These are phyloP conservation scores for Andrena trimmerana DNA, from an alignment of 2,888 invertebrate species.

Conservation along the genomic window DNA sequence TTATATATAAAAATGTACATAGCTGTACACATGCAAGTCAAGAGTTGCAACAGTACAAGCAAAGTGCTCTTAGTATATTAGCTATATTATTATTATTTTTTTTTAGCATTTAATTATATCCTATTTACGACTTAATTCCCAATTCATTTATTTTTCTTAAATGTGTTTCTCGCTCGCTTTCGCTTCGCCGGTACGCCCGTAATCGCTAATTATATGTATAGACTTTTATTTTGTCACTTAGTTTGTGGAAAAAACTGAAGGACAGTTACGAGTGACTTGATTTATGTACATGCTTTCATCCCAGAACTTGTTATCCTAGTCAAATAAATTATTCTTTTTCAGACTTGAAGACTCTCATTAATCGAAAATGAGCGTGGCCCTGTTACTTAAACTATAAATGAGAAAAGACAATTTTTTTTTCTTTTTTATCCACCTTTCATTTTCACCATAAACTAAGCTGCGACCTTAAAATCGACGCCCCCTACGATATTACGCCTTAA, in stretches of 20 bases:
- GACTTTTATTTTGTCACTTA: constrained; percentile 69
- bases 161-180: constrained; percentile 72
- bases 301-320: constrained; percentile 62
- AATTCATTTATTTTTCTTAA: constrained; percentile 74
- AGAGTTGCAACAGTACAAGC: constrained; percentile 83
- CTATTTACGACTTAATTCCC: constrained; percentile 77
- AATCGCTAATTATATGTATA: constrained; percentile 70
- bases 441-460: constrained; percentile 74
- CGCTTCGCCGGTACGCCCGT: constrained; percentile 61
- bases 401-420: constrained; percentile 43
- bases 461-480: constrained; percentile 64
- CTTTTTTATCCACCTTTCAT: constrained; percentile 61
- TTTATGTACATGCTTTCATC: constrained; percentile 68
- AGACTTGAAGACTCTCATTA: constrained; percentile 59
- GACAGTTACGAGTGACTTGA: constrained; percentile 51
- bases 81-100: constrained; percentile 74
- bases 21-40: constrained; percentile 83
- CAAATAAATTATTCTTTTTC: constrained; percentile 66
- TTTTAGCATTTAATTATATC: constrained; percentile 77
- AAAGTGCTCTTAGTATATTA: constrained; percentile 81
- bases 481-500: constrained; percentile 75
- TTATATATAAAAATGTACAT: constrained; percentile 83
- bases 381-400: constrained; percentile 42
- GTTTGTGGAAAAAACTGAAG: constrained; percentile 72
- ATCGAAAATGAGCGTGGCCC: constrained; percentile 43